Base-by-base conservation (phyloP, 2,888 invertebrate genomes). In the Asteroscopus sphinx region DNA sequence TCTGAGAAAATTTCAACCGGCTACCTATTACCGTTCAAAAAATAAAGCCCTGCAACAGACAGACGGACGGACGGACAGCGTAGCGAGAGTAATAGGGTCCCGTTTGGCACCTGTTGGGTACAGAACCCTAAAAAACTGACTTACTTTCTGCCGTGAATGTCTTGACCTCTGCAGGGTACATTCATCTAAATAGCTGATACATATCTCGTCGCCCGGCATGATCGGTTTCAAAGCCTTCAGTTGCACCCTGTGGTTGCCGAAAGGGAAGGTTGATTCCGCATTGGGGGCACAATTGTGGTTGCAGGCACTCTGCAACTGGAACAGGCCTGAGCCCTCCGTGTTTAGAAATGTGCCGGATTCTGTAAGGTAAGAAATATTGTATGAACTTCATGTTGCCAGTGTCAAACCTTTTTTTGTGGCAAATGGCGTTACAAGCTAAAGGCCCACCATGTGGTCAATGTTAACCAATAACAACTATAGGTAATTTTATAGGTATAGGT, bases 281-380 rank as follows among this genome's bases (percentile, higher is more conserved):
- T 99, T 99, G 0, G 99, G 98, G 0, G 94, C 87, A 82, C 99
- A 99, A 78, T 98, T 98, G 89, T 99, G 99, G 91, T 99, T 99
- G 72, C 97, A 96, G 37, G 97, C 95, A 83, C 98, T 98, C 85
- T 99, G 99, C n/a, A 97, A 83, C 17, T 95, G 88, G 87, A 97
- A 99, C 0, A 99, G 92, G 0, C 98, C 99, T 0, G 98, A 98
- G 0, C 99, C 99, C 95, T 99, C 99, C 70, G 97, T 98, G 88
- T 99, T 98, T 13, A 99, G 90, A 88, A 99, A 99, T 63, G 96
- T 95, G 3, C 97, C 97, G 0, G 97, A 93, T 82, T 95, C 94
- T 92, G 83, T 44, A 32, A 42, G 39, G 83, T 44, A 32, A 42
- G 39, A 37, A 3, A 37, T 3, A n/a, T 21, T 21, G 1, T 21